A percentile compares a stretch with the other conserved stretches of the same genome.
Conservation (phyloP, 2,113 vertebrate species). For the Sminthopsis crassicaudata region DNA sequence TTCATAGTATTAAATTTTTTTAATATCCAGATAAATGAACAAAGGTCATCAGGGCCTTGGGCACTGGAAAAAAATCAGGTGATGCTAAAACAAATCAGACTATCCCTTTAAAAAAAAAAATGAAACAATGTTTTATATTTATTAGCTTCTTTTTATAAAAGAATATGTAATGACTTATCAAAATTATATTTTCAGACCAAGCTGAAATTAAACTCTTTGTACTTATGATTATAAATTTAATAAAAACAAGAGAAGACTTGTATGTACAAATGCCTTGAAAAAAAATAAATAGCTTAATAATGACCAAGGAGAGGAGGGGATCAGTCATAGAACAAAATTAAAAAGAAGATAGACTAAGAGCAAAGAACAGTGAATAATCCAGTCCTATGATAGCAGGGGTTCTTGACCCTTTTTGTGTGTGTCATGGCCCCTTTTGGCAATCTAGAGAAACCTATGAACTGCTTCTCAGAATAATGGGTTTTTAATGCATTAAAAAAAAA, state of each 20-base stretch:
- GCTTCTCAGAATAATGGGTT: background rate
- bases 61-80: background rate
- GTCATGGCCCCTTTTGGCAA: background rate
- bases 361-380: background rate
- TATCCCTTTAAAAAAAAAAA: background rate
- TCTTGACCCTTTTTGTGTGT: background rate
- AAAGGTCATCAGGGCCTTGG: background rate
- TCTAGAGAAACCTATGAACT: background rate
- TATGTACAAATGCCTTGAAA: background rate
- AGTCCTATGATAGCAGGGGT: background rate
- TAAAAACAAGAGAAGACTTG: no score
- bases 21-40: background rate
- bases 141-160: background rate
- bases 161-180: background rate
- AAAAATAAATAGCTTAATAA: background rate
- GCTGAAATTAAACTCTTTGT: background rate
- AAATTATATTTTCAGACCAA: background rate
- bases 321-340: background rate
- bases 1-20: background rate
- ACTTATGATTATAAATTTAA: background rate
- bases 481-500: background rate
- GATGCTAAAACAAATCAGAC: background rate
- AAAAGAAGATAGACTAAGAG: background rate
- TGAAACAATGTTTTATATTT: background rate
- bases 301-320: background rate